Conservation (phyloP, 2,797 vertebrate genomes). For the Perodicticus potto region DNA sequence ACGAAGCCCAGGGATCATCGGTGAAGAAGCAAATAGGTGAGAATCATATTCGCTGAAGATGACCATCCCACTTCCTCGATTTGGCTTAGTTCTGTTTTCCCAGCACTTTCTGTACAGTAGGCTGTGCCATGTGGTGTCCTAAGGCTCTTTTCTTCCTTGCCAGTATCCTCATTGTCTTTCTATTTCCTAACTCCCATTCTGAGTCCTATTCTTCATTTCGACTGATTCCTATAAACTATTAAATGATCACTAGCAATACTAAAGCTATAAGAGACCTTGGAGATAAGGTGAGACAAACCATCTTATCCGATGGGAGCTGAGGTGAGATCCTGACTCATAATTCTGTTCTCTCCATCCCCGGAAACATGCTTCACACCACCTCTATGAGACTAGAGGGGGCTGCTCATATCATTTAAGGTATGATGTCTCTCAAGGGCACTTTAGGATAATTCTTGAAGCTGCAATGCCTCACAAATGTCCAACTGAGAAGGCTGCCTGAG, state of each 20-base stretch:
- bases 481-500: not conserved
- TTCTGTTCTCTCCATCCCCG: not conserved
- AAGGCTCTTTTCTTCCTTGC: not conserved
- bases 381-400: not conserved
- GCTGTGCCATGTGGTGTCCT: accelerated
- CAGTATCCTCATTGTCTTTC: not conserved
- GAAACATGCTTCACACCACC: not conserved
- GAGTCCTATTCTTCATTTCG: not conserved
- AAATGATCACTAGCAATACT: not conserved
- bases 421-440: not conserved
- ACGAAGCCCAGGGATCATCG: not conserved
- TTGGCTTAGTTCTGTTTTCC: not conserved
- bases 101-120: accelerated
- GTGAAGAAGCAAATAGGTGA: not conserved
- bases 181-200: not conserved
- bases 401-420: not conserved
- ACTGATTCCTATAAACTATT: not conserved
- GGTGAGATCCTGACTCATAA: not conserved
- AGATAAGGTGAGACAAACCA: not conserved
- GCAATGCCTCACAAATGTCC: not conserved
- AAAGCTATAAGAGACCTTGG: not conserved
- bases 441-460: slow-evolving; percentile 18
- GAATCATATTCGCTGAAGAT: not conserved
- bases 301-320: not conserved
- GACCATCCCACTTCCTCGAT: too few relatives aligned